Evolutionary conservation across 2,888 invertebrate genomes (phyloP).

Genomic region (Melanargia galathea): DNA sequence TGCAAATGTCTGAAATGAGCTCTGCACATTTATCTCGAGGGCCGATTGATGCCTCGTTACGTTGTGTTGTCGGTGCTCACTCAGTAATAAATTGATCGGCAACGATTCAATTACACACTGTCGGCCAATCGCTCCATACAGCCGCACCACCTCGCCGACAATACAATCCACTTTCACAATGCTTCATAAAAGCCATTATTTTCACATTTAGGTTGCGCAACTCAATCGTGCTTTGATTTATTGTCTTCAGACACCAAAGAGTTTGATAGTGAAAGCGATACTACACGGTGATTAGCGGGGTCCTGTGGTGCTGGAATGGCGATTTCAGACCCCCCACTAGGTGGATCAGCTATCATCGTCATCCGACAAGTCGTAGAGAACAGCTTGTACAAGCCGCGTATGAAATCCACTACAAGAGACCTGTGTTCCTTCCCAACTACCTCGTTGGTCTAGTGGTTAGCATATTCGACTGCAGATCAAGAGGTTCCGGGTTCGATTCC

Average conservation of each 20-base stretch:
- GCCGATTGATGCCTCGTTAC: constrained; percentile 4
- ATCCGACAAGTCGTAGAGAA: no score
- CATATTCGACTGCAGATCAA: no score
- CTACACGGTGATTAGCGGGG: no score
- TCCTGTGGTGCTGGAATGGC: no score
- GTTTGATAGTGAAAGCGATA: no score
- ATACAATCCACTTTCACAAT: constrained; percentile 8
- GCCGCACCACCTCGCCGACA: neutral
- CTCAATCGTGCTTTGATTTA: constrained; percentile 7
- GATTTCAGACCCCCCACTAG: no score
- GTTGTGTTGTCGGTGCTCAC: constrained; percentile 24
- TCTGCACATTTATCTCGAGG: constrained; percentile 9
- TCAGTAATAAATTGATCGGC: constrained; percentile 13
- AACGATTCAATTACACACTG: constrained; percentile 16
- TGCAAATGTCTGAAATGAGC: neutral
- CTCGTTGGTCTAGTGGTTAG: no score
- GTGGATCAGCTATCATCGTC: no score
- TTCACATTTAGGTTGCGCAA: constrained; percentile 4
- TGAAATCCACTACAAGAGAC: no score
- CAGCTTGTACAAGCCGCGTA: no score
- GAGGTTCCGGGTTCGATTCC: no score
- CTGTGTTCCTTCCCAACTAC: no score
- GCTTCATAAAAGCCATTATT: constrained; percentile 6
- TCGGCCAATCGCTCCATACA: neutral
- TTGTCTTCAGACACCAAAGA: neutral